Evolutionary conservation across 2,888 invertebrate genomes (phyloP).

Genomic region (Sericinus montela): DNA sequence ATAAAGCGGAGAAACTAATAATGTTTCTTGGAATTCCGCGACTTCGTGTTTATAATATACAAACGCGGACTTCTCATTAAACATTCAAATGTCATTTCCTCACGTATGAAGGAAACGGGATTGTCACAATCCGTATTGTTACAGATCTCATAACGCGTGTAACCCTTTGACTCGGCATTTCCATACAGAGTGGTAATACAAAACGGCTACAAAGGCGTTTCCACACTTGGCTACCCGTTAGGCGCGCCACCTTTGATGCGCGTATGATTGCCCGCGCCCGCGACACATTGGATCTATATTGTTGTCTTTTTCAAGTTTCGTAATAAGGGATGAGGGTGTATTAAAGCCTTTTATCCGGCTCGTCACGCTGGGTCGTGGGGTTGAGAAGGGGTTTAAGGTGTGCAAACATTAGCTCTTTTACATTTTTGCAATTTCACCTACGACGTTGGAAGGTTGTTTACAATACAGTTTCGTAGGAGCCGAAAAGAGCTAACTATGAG

Average conservation of each 20-base stretch:
- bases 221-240: slow-evolving; percentile 70
- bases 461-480: slow-evolving; percentile 49
- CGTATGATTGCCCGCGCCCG: slow-evolving; percentile 78
- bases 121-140: slow-evolving; percentile 76
- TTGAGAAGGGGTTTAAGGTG: slow-evolving; percentile 77
- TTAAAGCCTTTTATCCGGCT: slow-evolving; percentile 80
- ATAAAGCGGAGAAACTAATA: slow-evolving; percentile 6
- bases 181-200: slow-evolving; percentile 48
- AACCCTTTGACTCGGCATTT: slow-evolving; percentile 69
- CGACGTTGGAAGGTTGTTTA: slow-evolving; percentile 70
- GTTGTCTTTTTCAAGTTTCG: slow-evolving; percentile 80
- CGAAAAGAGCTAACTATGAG: slow-evolving; percentile 37
- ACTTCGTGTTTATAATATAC: slow-evolving; percentile 43
- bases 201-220: slow-evolving; percentile 65
- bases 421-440: slow-evolving; percentile 78
- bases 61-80: slow-evolving; percentile 64
- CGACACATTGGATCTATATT: slow-evolving; percentile 79
- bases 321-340: slow-evolving; percentile 80
- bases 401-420: slow-evolving; percentile 79
- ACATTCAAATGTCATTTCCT: slow-evolving; percentile 72
- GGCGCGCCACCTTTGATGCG: slow-evolving; percentile 74
- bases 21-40: slow-evolving; percentile 16
- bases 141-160: slow-evolving; percentile 73
- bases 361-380: slow-evolving; percentile 74
- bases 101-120: slow-evolving; percentile 68